These are phyloP conservation scores for Pristis pectinata DNA, from an alignment of 2,797 vertebrate species.

Conservation along the genomic window DNA sequence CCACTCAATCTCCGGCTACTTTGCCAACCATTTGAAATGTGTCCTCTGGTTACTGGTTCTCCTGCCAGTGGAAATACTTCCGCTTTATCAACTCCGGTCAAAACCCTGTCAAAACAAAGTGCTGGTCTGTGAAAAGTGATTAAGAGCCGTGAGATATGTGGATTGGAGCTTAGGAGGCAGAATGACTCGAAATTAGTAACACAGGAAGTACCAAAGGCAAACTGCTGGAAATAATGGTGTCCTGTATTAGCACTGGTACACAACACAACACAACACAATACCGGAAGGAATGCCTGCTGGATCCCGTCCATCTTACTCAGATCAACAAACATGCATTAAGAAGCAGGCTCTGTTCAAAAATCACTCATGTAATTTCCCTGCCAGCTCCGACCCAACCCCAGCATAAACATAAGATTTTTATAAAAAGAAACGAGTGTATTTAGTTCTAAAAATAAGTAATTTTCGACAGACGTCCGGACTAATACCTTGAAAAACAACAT, in stretches of 20 bases:
- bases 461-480: background rate
- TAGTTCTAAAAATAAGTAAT: background rate
- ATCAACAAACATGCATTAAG: background rate
- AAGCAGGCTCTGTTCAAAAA: background rate
- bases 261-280: background rate
- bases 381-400: background rate
- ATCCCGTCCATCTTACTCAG: background rate
- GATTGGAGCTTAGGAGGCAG: background rate
- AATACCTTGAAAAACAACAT: background rate
- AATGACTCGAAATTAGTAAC: background rate
- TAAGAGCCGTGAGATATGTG: background rate
- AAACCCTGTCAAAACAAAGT: background rate
- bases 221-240: background rate
- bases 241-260: background rate
- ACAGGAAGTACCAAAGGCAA: background rate
- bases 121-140: background rate
- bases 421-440: background rate
- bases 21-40: background rate
- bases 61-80: background rate
- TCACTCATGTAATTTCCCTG: background rate
- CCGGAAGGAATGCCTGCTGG: background rate
- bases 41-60: background rate
- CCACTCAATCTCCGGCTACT: background rate
- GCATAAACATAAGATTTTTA: background rate
- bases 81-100: background rate